Evolutionary conservation across 2,888 invertebrate genomes (phyloP).

Genomic region (Ctenicera cuprea): DNA sequence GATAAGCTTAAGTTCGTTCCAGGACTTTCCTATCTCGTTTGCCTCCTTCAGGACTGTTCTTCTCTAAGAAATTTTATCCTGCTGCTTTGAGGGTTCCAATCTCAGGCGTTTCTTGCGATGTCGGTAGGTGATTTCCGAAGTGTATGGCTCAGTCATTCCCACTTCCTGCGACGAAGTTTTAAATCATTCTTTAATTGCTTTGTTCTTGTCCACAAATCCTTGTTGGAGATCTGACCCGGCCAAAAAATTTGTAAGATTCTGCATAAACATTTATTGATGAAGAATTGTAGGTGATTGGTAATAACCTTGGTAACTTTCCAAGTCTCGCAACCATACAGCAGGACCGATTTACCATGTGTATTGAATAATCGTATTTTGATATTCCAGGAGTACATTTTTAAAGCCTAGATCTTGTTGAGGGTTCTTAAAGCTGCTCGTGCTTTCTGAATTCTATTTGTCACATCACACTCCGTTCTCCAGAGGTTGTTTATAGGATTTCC

Average conservation of each 20-base stretch:
- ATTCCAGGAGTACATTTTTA: not conserved
- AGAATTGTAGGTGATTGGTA: not conserved
- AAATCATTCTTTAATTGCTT: not conserved
- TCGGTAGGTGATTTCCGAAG: not conserved
- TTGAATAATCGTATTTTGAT: not conserved
- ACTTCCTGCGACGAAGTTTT: not conserved
- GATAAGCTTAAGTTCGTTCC: not conserved
- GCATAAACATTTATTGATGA: slow-evolving; percentile 3
- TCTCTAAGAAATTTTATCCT: not conserved
- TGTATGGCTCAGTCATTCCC: not conserved
- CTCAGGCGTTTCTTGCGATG: not conserved
- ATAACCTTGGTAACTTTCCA: not conserved
- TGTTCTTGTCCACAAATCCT: not conserved
- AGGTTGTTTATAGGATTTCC: too few relatives aligned
- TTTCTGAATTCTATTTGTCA: too few relatives aligned
- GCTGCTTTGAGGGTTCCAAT: not conserved
- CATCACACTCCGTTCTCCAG: too few relatives aligned
- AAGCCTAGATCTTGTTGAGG: not conserved
- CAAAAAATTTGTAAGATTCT: not conserved
- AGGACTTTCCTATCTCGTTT: too few relatives aligned
- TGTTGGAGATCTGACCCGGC: not conserved
- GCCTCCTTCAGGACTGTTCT: slow-evolving; percentile 3
- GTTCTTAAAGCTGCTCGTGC: not conserved
- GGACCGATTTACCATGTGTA: not conserved
- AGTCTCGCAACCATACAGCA: not conserved